A percentile compares a stretch with the other conserved stretches of the same genome.
Conservation (phyloP, 1,140 invertebrate species). For the Caenorhabditis briggsae region DNA sequence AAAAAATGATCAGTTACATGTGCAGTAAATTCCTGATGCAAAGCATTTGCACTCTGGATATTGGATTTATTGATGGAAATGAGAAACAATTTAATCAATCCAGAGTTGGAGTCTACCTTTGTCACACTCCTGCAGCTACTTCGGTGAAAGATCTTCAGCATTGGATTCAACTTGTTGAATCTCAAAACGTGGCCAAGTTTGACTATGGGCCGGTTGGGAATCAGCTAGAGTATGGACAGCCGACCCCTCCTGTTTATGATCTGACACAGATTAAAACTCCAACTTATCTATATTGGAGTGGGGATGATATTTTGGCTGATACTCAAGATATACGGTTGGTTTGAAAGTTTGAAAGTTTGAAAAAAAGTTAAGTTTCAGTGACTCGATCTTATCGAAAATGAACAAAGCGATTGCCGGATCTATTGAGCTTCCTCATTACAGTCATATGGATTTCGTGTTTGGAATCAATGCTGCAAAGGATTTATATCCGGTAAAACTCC, state of each 20-base stretch:
- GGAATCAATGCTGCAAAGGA: slow-evolving; percentile 67
- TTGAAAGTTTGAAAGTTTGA: neutral
- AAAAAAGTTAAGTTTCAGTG: neutral
- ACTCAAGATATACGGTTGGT: slow-evolving; percentile 66
- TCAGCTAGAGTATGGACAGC: slow-evolving; percentile 61
- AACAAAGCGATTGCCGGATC: slow-evolving; percentile 51
- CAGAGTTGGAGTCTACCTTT: slow-evolving; percentile 64
- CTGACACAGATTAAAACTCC: slow-evolving; percentile 67
- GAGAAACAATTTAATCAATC: slow-evolving; percentile 63
- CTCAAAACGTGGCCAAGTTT: slow-evolving; percentile 33
- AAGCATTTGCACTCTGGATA: slow-evolving; percentile 60
- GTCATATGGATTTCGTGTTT: slow-evolving; percentile 75
- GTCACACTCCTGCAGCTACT: slow-evolving; percentile 65
- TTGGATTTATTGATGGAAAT: slow-evolving; percentile 59
- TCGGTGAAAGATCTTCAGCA: slow-evolving; percentile 64
- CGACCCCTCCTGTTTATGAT: slow-evolving; percentile 72
- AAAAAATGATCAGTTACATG: slow-evolving; percentile 50
- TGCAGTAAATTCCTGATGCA: slow-evolving; percentile 43
- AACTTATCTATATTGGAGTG: slow-evolving; percentile 73
- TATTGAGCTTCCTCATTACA: slow-evolving; percentile 69
- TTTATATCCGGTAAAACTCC: slow-evolving; percentile 64
- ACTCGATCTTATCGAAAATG: slow-evolving; percentile 56
- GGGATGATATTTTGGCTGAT: slow-evolving; percentile 75
- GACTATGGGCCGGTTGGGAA: slow-evolving; percentile 51
- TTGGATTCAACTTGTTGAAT: slow-evolving; percentile 58